Percentiles rank a stretch among this genome's conserved stretches.
Conservation (phyloP, 53 echinoderm and acorn worm species). For the Echinarachnius parma region DNA sequence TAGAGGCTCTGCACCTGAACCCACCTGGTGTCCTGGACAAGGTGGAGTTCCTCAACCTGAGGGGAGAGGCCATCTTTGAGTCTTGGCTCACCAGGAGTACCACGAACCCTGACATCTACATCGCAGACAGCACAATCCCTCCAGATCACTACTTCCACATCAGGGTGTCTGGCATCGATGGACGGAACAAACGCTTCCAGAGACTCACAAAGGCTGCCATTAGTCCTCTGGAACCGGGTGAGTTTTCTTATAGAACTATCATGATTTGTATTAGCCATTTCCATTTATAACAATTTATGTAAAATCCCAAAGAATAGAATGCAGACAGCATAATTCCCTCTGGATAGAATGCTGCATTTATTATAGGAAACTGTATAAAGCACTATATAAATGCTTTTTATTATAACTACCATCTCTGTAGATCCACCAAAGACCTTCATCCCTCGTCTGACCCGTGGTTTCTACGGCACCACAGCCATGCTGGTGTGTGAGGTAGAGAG, state of each 20-base stretch:
- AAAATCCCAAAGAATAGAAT: too few relatives aligned
- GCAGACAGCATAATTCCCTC: too few relatives aligned
- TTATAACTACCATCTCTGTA: constrained; percentile 29
- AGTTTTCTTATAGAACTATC: too few relatives aligned
- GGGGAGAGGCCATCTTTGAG: constrained; percentile 67
- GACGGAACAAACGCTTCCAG: constrained; percentile 69
- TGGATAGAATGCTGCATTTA: too few relatives aligned
- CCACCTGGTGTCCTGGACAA: constrained; percentile 68
- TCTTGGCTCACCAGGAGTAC: constrained; percentile 39
- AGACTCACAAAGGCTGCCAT: constrained; percentile 76
- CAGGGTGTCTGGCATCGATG: constrained; percentile 76
- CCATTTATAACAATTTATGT: too few relatives aligned
- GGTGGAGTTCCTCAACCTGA: constrained; percentile 80
- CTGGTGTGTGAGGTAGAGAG: constrained; percentile 83
- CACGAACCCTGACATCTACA: constrained; percentile 53
- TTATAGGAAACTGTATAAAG: too few relatives aligned
- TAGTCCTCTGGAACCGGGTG: constrained; percentile 73
- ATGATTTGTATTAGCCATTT: too few relatives aligned
- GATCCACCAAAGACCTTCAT: constrained; percentile 80
- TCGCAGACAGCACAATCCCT: constrained; percentile 62
- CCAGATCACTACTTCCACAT: constrained; percentile 88
- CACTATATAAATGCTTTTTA: too few relatives aligned
- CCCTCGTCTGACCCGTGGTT: constrained; percentile 78
- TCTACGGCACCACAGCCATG: constrained; percentile 63
- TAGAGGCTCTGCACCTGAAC: constrained; percentile 62